A percentile compares a stretch with the other conserved stretches of the same genome.
phyloP scores from a whole-genome alignment of 1,140 invertebrate genomes.

The Caenorhabditis tropicalis region DNA sequence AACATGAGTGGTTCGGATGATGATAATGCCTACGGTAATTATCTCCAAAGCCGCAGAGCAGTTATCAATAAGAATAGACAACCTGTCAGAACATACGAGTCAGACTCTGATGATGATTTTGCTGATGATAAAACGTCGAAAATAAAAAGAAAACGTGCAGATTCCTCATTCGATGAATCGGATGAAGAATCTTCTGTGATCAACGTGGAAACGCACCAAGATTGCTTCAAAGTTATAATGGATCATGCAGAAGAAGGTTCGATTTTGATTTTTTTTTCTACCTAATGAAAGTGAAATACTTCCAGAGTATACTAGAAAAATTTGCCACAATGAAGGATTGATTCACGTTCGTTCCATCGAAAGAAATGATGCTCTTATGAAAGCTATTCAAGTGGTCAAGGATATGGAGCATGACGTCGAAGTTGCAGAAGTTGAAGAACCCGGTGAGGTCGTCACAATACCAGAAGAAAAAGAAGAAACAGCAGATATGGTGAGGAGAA shows the following conservation, averaged over 20 bases:
- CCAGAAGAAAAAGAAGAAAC: too few relatives aligned
- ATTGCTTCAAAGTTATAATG: not conserved
- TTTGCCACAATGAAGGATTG: not conserved
- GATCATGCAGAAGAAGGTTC: not conserved
- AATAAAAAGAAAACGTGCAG: not conserved
- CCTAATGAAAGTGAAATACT: not conserved
- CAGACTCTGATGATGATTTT: not conserved
- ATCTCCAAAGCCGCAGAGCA: not conserved
- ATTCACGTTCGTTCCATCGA: not conserved
- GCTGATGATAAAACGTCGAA: not conserved
- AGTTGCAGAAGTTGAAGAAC: not conserved
- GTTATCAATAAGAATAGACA: not conserved
- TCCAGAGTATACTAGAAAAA: not conserved
- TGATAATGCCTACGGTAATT: conserved; percentile 7
- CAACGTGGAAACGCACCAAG: not conserved
- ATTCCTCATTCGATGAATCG: too few relatives aligned
- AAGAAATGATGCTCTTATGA: not conserved
- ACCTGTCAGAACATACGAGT: not conserved
- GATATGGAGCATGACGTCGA: not conserved
- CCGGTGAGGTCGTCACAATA: too few relatives aligned
- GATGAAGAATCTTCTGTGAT: not conserved
- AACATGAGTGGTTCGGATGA: conserved; percentile 12
- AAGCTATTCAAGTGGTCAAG: not conserved
- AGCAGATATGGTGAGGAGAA: too few relatives aligned
- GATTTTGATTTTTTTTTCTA: not conserved